Base-by-base conservation (phyloP, 2,888 invertebrate species). In the Tetramorium bicarinatum region DNA sequence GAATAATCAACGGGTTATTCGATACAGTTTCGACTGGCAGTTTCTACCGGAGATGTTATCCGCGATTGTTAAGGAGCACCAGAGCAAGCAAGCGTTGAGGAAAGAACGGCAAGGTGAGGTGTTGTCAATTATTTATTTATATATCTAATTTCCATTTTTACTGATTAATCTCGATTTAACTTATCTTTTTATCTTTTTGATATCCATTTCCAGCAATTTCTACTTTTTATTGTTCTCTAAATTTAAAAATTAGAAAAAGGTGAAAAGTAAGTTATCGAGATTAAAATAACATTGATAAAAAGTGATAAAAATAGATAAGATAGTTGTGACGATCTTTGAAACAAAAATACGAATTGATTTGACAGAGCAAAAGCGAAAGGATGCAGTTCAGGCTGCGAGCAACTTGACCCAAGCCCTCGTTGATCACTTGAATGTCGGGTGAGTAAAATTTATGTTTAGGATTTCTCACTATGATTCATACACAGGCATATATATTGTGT, bases 401-500 rank as follows among this genome's bases (percentile, higher is more conserved):
- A 97, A 98, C 92, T 95, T 99, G 87, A 99, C 99, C 0, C 98
- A 99, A 94, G 96, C 99, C 49, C 96, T 99, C 49, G 99, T 99
- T 0, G 99, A 99, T 95, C 99, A 99, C 95, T 96, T 99, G 34
- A 99, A 99, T 96, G 98, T 99, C 90, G 99, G 99, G 99, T 99
- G 96, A 95, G 96, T 92, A 88, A 25, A 66, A 52, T 7, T 62
- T 62, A 29, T 13, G 3, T 76, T 49, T 11, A 18, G 1, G 0
- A 44, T 41, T 76, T 29, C 29, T 34, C 3, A 49, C 59, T 52
- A 9, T 62, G 29, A 80, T 29, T 62, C 25, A 11, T 71, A 34
- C 21, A 15, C 21, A 34, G 6, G 2, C 25, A 18, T 34, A 76
- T 38, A n/a, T 25, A n/a, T n/a, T 49, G 13, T 61, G 8, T 29